Conservation (phyloP, 2,113 vertebrate genomes). For the Chaetura pelagica region DNA sequence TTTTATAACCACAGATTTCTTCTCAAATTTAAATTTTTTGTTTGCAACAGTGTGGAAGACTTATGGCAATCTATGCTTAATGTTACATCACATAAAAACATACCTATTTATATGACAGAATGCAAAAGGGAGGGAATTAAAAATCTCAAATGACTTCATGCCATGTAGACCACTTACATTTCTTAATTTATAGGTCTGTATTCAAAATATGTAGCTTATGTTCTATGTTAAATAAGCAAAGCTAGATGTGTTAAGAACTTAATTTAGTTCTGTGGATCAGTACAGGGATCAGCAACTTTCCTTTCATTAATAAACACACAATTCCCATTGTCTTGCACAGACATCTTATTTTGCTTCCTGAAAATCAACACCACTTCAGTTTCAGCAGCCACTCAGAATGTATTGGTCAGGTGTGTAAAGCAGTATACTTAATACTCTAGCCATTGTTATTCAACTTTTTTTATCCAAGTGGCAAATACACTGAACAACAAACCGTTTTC, state of each 20-base stretch:
- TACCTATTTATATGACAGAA: neutral
- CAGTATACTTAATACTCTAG: neutral
- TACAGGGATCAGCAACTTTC: neutral
- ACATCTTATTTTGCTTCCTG: neutral
- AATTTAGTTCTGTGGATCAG: neutral
- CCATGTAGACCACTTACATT: neutral
- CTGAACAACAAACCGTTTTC: neutral
- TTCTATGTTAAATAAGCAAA: constrained; percentile 43
- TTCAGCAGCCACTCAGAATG: neutral
- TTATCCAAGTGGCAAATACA: neutral
- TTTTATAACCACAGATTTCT: neutral
- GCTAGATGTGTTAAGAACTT: neutral
- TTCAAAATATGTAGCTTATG: neutral
- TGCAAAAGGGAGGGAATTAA: neutral
- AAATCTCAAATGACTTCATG: neutral
- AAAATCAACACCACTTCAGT: neutral
- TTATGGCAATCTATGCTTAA: neutral
- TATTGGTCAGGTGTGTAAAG: neutral
- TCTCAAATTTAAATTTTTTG: neutral
- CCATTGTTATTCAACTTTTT: neutral
- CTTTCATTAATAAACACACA: neutral
- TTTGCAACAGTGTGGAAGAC: neutral
- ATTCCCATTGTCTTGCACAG: too few species aligned
- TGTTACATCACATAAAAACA: neutral
- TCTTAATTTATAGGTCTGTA: neutral